phyloP scores from a whole-genome alignment of 1,140 invertebrate genomes.

The Zaprionus lachaisei region DNA sequence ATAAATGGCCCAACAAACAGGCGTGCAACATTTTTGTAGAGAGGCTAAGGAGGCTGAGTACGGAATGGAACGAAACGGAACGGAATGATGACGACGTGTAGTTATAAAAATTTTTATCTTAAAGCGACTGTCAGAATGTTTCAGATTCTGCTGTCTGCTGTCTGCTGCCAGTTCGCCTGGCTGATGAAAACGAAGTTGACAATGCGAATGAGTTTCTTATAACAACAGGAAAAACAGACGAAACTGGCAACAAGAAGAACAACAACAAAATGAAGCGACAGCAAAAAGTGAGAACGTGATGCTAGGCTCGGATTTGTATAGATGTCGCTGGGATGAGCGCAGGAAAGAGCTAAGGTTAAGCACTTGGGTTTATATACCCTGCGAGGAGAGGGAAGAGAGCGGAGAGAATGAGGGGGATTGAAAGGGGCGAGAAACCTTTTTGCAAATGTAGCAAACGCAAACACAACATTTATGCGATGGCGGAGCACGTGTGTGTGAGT shows the following conservation, averaged over 20 bases:
- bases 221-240: conserved; percentile 59
- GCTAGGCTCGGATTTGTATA: conserved; percentile 34
- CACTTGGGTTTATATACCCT: conserved; percentile 41
- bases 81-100: conserved; percentile 63
- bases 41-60: not conserved
- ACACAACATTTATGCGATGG: conserved; percentile 53
- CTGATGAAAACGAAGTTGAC: conserved; percentile 82
- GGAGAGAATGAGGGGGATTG: not conserved
- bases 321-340: not conserved
- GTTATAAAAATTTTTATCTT: conserved; percentile 79
- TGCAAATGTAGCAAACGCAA: conserved; percentile 47
- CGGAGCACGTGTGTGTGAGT: conserved; percentile 20
- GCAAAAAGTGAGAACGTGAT: conserved; percentile 52
- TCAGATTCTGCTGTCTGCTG: not conserved
- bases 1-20: conserved; percentile 68
- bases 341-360: conserved; percentile 64
- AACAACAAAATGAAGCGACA: conserved; percentile 56
- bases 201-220: conserved; percentile 83
- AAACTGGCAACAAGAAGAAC: conserved; percentile 30
- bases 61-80: conserved; percentile 24
- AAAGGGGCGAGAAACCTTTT: conserved; percentile 21
- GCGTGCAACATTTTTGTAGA: conserved; percentile 60
- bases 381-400: not conserved
- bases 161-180: conserved; percentile 52
- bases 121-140: conserved; percentile 71